Evolutionary conservation across 2,888 invertebrate species (phyloP).

Genomic region (Xestia ashworthii): DNA sequence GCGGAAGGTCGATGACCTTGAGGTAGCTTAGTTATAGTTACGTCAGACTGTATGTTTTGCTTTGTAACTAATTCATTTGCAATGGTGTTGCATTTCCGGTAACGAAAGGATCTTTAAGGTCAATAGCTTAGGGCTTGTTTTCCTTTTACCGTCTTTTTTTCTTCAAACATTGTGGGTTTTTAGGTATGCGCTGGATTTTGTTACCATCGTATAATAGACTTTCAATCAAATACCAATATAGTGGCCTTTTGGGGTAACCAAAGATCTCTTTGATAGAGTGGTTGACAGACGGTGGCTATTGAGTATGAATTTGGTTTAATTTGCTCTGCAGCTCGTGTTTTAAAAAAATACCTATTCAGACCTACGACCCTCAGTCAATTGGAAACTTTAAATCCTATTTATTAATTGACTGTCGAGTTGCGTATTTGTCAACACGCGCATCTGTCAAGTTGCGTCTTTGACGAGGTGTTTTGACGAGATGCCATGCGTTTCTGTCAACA

Average conservation of each 20-base stretch:
- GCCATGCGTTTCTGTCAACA: too few species aligned
- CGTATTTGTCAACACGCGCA: too few species aligned
- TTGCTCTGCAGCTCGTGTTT: background rate
- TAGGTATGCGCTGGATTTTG: background rate
- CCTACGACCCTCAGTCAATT: too few species aligned
- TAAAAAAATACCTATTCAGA: too few species aligned
- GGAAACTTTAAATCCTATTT: too few species aligned
- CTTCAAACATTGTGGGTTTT: too few species aligned
- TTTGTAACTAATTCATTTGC: slow-evolving; percentile 22
- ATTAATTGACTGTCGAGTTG: too few species aligned
- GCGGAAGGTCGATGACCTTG: slow-evolving; percentile 55
- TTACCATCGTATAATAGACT: too few species aligned
- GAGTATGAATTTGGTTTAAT: background rate
- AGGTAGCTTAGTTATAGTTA: slow-evolving; percentile 35
- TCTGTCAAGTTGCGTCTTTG: too few species aligned
- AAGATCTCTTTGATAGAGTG: background rate
- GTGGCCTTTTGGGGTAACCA: background rate
- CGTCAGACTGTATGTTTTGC: slow-evolving; percentile 31
- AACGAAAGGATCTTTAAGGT: background rate
- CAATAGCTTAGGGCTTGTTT: background rate
- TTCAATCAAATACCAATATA: background rate
- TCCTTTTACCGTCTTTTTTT: background rate
- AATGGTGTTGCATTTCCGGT: slow-evolving; percentile 30
- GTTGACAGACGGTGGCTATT: background rate
- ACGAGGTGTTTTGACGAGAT: too few species aligned